These are phyloP conservation scores for Malthinus seriepunctatus DNA, from an alignment of 2,888 invertebrate genomes.

Conservation along the genomic window DNA sequence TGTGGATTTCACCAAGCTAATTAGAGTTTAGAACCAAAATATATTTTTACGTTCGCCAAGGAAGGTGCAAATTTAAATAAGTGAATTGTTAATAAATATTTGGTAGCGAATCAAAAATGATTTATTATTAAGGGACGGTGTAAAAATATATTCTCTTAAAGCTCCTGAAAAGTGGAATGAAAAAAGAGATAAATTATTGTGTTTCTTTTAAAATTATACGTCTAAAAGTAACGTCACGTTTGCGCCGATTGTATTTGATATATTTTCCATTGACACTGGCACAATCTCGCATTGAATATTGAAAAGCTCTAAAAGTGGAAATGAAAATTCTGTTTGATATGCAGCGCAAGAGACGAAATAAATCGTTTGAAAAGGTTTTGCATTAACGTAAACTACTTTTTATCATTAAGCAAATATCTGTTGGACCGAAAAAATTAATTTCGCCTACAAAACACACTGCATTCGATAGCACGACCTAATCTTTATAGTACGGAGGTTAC, in stretches of 20 bases:
- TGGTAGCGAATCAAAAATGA: no score
- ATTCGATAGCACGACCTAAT: no score
- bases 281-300: constrained; percentile 13
- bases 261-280: constrained; percentile 12
- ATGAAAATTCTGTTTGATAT: constrained; percentile 8
- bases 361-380: constrained; percentile 6
- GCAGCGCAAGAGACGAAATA: constrained; percentile 2
- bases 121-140: no score
- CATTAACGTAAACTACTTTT: constrained; percentile 2
- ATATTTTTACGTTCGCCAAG: no score
- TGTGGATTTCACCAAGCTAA: no score
- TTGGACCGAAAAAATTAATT: background rate
- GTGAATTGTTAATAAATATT: no score
- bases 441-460: background rate
- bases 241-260: constrained; percentile 3
- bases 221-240: background rate
- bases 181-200: no score
- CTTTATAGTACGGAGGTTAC: no score
- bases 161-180: no score
- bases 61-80: no score
- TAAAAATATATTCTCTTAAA: no score
- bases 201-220: background rate
- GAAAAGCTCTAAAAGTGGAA: constrained; percentile 17
- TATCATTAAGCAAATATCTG: constrained; percentile 5
- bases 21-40: no score